A percentile compares a stretch with the other conserved stretches of the same genome.
Evolutionary conservation across 2,888 invertebrate species (phyloP).

Genomic region (Zhuqinia jingwanae): DNA sequence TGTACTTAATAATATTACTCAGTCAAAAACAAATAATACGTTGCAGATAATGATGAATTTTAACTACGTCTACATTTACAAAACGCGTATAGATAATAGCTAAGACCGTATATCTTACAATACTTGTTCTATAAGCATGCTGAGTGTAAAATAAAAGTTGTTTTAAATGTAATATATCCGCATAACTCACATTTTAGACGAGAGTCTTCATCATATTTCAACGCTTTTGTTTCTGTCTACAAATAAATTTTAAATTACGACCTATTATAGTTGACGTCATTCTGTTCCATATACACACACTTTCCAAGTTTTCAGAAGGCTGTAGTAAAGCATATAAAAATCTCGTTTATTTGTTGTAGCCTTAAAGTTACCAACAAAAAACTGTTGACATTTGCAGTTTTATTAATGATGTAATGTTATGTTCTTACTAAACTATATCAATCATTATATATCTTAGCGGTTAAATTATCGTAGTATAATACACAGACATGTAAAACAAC

Average conservation of each 20-base stretch:
- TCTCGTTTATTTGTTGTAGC: constrained; percentile 17
- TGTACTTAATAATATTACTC: constrained; percentile 72
- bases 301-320: constrained; percentile 22
- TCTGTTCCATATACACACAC: too few relatives aligned
- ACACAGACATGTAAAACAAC: background rate
- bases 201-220: constrained; percentile 50
- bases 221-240: constrained; percentile 26
- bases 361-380: constrained; percentile 27
- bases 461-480: background rate
- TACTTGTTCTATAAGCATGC: constrained; percentile 26
- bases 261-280: constrained; percentile 20
- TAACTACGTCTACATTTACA: constrained; percentile 56
- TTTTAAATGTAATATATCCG: background rate
- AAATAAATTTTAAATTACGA: background rate
- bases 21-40: constrained; percentile 72
- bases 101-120: constrained; percentile 18
- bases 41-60: constrained; percentile 71
- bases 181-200: constrained; percentile 15
- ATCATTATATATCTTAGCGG: constrained; percentile 11
- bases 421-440: constrained; percentile 31
- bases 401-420: constrained; percentile 36
- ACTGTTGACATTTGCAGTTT: background rate
- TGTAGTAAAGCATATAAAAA: constrained; percentile 1
- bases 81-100: constrained; percentile 22
- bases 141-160: constrained; percentile 6